These are phyloP conservation scores for Selene dorsalis DNA, from an alignment of 2,797 vertebrate genomes.

Conservation along the genomic window DNA sequence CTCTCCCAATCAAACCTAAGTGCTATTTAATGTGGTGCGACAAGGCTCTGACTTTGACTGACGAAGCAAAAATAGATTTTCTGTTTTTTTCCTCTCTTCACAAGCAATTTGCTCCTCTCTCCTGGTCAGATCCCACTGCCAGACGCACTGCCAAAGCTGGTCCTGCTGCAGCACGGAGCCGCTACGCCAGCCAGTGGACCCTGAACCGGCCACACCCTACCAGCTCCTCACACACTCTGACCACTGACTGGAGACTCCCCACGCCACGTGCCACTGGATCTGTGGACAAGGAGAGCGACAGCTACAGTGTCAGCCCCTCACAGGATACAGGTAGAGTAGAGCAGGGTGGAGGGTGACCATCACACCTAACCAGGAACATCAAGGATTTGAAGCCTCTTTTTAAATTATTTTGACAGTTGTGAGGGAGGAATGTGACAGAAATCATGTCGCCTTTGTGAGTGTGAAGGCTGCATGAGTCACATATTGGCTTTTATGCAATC, in stretches of 20 bases:
- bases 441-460: slow-evolving; percentile 25
- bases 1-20: not conserved
- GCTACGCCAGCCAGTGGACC: slow-evolving; percentile 99
- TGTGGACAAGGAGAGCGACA: slow-evolving; percentile 98
- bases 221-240: slow-evolving; percentile 96
- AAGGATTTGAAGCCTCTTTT: not conserved
- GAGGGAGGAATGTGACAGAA: slow-evolving; percentile 19
- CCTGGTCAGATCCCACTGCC: slow-evolving; percentile 92
- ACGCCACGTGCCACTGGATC: slow-evolving; percentile 94
- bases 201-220: slow-evolving; percentile 97
- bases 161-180: slow-evolving; percentile 92
- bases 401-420: not conserved
- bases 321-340: slow-evolving; percentile 92
- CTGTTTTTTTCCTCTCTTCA: not conserved
- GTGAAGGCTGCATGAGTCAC: slow-evolving; percentile 12
- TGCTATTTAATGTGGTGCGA: not conserved
- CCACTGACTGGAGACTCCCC: slow-evolving; percentile 97
- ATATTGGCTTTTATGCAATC: slow-evolving; percentile 6
- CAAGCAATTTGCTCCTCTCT: not conserved
- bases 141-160: slow-evolving; percentile 96
- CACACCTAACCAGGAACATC: not conserved
- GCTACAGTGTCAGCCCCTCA: slow-evolving; percentile 98
- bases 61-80: not conserved
- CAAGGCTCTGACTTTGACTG: not conserved
- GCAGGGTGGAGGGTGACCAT: not conserved